Conservation (phyloP, 2,113 vertebrate species). For the Mesocricetus auratus region DNA sequence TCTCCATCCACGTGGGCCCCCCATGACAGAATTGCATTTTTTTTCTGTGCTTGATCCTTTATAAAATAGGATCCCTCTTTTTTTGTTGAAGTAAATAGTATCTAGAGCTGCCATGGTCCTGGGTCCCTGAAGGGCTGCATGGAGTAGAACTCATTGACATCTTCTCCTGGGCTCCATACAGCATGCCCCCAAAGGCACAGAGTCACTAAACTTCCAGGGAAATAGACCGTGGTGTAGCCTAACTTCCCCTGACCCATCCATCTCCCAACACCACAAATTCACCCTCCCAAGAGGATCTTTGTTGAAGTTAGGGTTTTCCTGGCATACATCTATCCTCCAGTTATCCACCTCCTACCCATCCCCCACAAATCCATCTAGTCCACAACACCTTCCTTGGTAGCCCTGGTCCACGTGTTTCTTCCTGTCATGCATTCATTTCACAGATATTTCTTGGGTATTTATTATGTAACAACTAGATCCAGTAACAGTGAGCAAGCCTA, state of each 20-base stretch:
- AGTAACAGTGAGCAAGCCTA: not conserved
- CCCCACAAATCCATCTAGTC: not conserved
- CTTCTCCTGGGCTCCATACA: not conserved
- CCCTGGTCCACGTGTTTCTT: not conserved
- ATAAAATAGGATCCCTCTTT: not conserved
- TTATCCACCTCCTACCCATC: not conserved
- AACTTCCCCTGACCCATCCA: not conserved
- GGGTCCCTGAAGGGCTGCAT: not conserved
- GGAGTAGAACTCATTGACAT: not conserved
- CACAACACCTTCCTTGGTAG: not conserved
- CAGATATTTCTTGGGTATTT: not conserved
- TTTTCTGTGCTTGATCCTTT: not conserved
- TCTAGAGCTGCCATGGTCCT: not conserved
- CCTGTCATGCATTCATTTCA: not conserved
- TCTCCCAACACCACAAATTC: not conserved
- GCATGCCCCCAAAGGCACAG: fast-evolving
- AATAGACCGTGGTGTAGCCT: not conserved
- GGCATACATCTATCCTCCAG: not conserved
- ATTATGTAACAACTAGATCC: not conserved
- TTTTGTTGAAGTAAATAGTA: not conserved
- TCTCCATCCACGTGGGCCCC: not conserved
- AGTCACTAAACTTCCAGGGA: not conserved
- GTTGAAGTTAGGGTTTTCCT: not conserved
- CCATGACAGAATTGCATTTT: not conserved
- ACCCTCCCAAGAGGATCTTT: not conserved